These are phyloP conservation scores for Patella pellucida DNA, from an alignment of 2,888 invertebrate genomes.

Conservation along the genomic window DNA sequence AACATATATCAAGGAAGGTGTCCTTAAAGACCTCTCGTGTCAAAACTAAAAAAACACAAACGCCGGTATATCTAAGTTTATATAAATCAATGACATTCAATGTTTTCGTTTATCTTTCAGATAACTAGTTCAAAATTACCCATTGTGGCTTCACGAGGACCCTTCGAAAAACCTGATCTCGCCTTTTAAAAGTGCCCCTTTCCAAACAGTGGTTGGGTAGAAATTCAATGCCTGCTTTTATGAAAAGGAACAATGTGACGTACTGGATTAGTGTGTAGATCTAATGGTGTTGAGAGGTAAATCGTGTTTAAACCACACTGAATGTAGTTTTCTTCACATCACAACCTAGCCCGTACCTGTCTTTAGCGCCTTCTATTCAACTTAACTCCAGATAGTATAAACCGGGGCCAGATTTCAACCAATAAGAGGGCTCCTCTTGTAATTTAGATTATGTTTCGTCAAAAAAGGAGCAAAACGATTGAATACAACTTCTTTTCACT, in stretches of 20 bases:
- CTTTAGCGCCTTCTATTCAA: constrained; percentile 1
- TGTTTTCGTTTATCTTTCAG: constrained; percentile 20
- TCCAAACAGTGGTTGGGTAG: constrained; percentile 15
- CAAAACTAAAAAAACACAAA: constrained; percentile 5
- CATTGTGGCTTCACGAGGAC: constrained; percentile 13
- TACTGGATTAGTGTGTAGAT: constrained; percentile 24
- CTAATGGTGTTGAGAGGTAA: constrained; percentile 22
- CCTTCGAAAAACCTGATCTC: constrained; percentile 3
- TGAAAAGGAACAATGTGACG: constrained; percentile 16
- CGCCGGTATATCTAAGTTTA: background rate
- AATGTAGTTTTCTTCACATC: constrained; percentile 15
- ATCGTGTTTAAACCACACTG: constrained; percentile 26
- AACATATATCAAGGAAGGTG: background rate
- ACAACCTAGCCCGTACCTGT: constrained; percentile 18
- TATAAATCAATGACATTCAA: constrained; percentile 12
- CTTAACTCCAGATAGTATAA: background rate
- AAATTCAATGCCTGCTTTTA: constrained; percentile 14
- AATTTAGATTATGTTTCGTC: background rate
- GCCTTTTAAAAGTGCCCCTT: constrained; percentile 19
- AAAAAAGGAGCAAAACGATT: constrained; percentile 11
- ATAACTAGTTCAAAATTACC: constrained; percentile 6
- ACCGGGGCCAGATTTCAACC: background rate
- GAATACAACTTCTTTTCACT: constrained; percentile 10
- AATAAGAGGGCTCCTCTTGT: background rate
- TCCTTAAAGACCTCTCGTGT: background rate